phyloP scores from a whole-genome alignment of 2,888 invertebrate genomes.

The Amblyjoppa proteus region DNA sequence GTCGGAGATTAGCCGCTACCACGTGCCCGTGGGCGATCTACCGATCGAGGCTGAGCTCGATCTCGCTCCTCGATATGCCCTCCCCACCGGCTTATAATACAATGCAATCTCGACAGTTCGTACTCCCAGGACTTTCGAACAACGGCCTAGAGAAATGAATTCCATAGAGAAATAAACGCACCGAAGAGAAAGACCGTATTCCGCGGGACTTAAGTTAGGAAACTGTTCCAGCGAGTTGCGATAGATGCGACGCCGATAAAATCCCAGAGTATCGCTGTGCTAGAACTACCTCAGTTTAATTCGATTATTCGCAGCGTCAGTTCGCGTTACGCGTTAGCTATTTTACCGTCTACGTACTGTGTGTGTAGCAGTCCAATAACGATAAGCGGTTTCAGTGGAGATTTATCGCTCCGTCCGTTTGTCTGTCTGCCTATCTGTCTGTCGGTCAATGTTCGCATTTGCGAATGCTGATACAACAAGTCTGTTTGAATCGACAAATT shows the following conservation, averaged over 20 bases:
- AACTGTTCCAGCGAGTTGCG: background rate
- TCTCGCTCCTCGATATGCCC: slow-evolving; percentile 48
- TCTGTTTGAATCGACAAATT: too few species aligned
- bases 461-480: background rate
- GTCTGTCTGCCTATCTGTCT: slow-evolving; percentile 8
- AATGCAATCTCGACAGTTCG: background rate
- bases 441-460: background rate
- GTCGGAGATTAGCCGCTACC: slow-evolving; percentile 27
- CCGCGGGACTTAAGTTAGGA: too few species aligned
- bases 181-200: too few species aligned
- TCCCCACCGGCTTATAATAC: background rate
- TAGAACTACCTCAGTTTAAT: background rate
- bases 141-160: background rate
- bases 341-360: slow-evolving; percentile 3
- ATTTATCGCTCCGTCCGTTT: slow-evolving; percentile 27
- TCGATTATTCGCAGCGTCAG: slow-evolving; percentile 13
- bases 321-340: slow-evolving; percentile 15
- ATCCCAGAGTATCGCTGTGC: background rate
- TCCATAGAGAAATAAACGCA: slow-evolving; percentile 30
- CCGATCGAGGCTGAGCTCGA: slow-evolving; percentile 42
- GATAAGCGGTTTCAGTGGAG: slow-evolving; percentile 6
- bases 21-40: slow-evolving; percentile 19
- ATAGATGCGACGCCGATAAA: background rate
- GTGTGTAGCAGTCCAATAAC: slow-evolving; percentile 22
- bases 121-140: background rate